A percentile compares a stretch with the other conserved stretches of the same genome.
These are phyloP conservation scores for Heliornis fulica DNA, from an alignment of 2,113 vertebrate genomes.

Conservation along the genomic window DNA sequence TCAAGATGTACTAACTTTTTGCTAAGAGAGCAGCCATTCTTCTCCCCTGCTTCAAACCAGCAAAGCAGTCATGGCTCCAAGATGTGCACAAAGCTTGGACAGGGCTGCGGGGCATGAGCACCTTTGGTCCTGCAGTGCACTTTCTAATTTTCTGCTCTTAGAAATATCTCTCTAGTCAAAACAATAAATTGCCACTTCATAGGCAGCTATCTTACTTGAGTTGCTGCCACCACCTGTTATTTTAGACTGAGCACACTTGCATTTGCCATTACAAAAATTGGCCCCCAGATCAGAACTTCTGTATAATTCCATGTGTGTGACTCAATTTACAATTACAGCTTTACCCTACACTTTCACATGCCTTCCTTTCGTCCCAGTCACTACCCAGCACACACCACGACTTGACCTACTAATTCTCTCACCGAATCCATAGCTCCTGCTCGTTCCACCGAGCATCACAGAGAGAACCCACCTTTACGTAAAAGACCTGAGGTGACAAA, in stretches of 20 bases:
- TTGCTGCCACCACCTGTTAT: background rate
- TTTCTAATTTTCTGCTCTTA: background rate
- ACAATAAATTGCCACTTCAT: background rate
- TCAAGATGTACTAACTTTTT: background rate
- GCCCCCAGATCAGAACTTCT: background rate
- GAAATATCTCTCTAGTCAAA: background rate
- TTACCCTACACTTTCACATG: background rate
- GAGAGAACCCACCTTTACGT: background rate
- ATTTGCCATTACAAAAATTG: background rate
- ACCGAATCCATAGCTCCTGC: background rate
- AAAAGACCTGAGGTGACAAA: background rate
- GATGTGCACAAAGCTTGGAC: background rate
- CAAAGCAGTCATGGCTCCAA: background rate
- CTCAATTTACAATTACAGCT: background rate
- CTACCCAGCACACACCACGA: background rate
- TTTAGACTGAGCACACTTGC: background rate
- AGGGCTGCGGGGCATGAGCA: background rate
- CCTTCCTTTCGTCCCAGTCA: background rate
- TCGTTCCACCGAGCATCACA: rapidly evolving
- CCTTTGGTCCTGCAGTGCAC: background rate
- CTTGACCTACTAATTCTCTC: background rate
- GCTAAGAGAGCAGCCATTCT: background rate
- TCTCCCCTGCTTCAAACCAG: background rate
- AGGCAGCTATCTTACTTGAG: background rate
- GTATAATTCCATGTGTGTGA: background rate